Evolutionary conservation across 1,140 invertebrate genomes (phyloP), one percentile per base, ranked within the genome.

Genomic region (Drosophila simulans): DNA sequence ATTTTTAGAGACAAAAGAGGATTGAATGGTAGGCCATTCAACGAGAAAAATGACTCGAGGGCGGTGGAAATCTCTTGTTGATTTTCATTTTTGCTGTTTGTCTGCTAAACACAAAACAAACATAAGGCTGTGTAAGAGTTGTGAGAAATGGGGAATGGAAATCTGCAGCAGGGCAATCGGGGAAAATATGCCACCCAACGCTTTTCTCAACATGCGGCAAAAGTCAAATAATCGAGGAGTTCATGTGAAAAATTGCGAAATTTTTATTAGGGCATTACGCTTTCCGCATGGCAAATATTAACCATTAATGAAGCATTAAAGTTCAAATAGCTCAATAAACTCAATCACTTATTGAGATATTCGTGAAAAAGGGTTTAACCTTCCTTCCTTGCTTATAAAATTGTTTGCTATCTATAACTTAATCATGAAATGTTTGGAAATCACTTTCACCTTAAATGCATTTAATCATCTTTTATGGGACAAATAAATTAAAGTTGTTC

Each of bases 81-180:
- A 80, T 86, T 85, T 86, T 85, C 77, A 85, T 85, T 85, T 80
- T 86, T 81, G 73, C 73, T 85, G 82, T 85, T 85, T 85, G 82
- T 81, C 82, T 85, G 81, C 82, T 85, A 85, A 85, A 85, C 82
- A 85, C 82, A 85, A 85, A 86, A 75, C 65, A 85, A 85, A 85
- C 73, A 85, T 58, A 77, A 77, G 57, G 40, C 60, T 15, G 40
- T 25, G 13, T 25, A 10, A 49, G 25, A 11, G 37, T n/a, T 11
- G 51, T 1, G 37, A 15, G 22, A 5, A 31, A 12, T 4, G 22
- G 45, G n/a, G 13, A 39, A 10, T 3, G 22, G 12, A 60, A 39
- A 37, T 13, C 37, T 60, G 34, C 37, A 42, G 37, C 27, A 43
- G n/a, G 54, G 31, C 34, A 64, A 45, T 42, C 15, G 45, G 45